These are phyloP conservation scores for Pseudomyrmex concolor DNA, from an alignment of 1,140 invertebrate genomes.

Conservation along the genomic window DNA sequence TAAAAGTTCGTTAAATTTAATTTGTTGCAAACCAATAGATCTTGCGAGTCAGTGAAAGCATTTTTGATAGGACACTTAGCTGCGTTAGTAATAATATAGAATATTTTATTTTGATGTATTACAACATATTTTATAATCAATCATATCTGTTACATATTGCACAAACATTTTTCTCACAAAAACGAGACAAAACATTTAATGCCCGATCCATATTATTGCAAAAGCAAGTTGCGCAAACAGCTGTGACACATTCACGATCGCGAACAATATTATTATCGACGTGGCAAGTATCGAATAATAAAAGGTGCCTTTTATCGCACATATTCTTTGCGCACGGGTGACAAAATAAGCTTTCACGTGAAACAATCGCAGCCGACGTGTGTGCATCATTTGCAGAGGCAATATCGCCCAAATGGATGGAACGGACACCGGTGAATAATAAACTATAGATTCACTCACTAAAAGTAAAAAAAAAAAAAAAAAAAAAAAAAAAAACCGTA, in stretches of 20 bases:
- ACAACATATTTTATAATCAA: too few relatives aligned
- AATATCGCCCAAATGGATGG: conserved; percentile 29
- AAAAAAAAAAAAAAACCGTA: conserved; percentile 5
- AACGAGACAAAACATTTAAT: conserved; percentile 4
- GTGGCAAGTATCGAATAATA: conserved; percentile 37
- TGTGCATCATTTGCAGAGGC: conserved; percentile 23
- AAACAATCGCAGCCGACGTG: not conserved
- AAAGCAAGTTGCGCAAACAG: not conserved
- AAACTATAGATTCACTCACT: conserved; percentile 33
- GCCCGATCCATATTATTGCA: conserved; percentile 11
- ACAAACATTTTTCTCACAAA: too few relatives aligned
- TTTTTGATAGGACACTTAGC: too few relatives aligned
- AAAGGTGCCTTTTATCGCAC: conserved; percentile 33
- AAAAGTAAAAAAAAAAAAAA: conserved; percentile 53
- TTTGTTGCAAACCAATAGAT: too few relatives aligned
- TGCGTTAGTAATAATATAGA: conserved; percentile 8
- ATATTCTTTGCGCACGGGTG: not conserved
- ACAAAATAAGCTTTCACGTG: conserved; percentile 21
- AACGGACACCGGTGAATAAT: conserved; percentile 47
- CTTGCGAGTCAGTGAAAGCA: too few relatives aligned
- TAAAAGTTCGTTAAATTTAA: too few relatives aligned
- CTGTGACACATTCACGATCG: not conserved
- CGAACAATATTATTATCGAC: conserved; percentile 6
- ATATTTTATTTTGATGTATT: not conserved
- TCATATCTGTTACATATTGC: too few relatives aligned